Conservation (phyloP, 2,888 invertebrate genomes). For the Orchesella flavescens region DNA sequence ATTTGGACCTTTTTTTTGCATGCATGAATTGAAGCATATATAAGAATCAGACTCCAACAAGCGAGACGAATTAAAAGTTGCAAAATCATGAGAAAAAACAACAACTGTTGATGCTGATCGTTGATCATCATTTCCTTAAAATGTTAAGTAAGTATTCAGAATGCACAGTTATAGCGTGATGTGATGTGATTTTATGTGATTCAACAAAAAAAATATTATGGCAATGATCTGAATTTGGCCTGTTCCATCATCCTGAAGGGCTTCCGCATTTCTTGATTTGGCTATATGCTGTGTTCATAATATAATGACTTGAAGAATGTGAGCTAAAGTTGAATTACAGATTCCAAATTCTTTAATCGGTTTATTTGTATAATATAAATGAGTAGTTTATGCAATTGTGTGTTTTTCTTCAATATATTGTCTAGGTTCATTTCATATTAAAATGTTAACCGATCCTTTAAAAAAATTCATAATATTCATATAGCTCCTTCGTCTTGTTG, state of each 20-base stretch:
- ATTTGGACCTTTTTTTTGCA: slow-evolving; percentile 21
- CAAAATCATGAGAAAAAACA: slow-evolving; percentile 53
- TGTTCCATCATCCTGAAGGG: slow-evolving; percentile 45
- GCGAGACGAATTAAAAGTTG: slow-evolving; percentile 52
- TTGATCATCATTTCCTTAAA: slow-evolving; percentile 40
- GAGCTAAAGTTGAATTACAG: too few species aligned
- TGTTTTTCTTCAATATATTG: not conserved
- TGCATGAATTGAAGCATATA: slow-evolving; percentile 52
- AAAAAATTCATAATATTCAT: slow-evolving; percentile 4
- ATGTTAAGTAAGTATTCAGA: not conserved
- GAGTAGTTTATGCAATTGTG: too few species aligned
- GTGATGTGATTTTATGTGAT: too few species aligned
- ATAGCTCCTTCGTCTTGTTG: not conserved
- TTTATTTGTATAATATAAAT: too few species aligned
- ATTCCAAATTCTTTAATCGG: too few species aligned
- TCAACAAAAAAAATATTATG: not conserved
- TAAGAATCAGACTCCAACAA: slow-evolving; percentile 42
- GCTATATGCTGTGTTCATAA: too few species aligned
- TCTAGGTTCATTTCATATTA: not conserved
- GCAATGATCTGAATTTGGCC: slow-evolving; percentile 53
- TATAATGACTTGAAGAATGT: too few species aligned
- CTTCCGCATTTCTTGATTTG: slow-evolving; percentile 30
- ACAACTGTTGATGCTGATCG: slow-evolving; percentile 15
- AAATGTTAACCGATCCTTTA: not conserved
- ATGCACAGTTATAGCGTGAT: slow-evolving; percentile 26